Conservation (phyloP, 2,113 vertebrate genomes). For the Halcyon senegalensis region DNA sequence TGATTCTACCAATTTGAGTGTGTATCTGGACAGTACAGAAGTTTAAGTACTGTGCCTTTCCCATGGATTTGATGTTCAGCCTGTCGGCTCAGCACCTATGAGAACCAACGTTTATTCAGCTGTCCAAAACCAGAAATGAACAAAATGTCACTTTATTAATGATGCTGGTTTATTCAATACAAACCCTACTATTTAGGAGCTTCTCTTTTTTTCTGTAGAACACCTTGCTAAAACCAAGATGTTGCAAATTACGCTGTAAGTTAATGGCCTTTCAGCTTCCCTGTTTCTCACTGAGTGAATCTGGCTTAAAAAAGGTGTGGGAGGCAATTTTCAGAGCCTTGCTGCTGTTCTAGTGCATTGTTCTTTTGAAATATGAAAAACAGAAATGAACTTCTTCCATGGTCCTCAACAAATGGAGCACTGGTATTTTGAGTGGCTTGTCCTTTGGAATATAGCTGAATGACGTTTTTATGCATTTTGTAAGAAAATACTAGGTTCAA, state of each 20-base stretch:
- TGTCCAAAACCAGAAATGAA: background rate
- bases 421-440: background rate
- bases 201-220: background rate
- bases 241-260: background rate
- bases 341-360: background rate
- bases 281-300: background rate
- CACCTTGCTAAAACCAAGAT: background rate
- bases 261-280: background rate
- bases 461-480: background rate
- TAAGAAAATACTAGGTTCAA: background rate
- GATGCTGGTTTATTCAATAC: background rate
- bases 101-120: background rate
- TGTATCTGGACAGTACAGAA: background rate
- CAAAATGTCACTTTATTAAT: background rate
- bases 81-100: background rate
- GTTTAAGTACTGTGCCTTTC: background rate
- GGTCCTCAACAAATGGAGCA: background rate
- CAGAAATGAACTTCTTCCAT: background rate
- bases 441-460: background rate
- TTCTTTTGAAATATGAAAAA: background rate
- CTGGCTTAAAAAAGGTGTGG: background rate
- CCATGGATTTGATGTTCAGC: background rate
- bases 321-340: background rate
- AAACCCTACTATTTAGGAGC: background rate
- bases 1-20: background rate